Evolutionary conservation across 2,797 vertebrate genomes (phyloP).

Genomic region (Tokudaia muenninki): DNA sequence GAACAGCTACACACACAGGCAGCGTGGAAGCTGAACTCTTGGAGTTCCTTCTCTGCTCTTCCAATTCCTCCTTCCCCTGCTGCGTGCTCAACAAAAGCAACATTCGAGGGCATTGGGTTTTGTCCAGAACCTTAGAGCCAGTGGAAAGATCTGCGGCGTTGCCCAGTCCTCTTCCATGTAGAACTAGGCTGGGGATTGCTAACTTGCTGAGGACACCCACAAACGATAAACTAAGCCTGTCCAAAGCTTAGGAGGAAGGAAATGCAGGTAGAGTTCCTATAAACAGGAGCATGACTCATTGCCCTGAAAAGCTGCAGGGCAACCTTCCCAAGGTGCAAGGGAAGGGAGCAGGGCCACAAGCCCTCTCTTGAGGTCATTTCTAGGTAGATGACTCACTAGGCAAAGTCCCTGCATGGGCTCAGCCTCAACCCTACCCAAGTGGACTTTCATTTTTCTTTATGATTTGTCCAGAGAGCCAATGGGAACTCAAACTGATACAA

Average conservation of each 20-base stretch:
- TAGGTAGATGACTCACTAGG: conserved; percentile 70
- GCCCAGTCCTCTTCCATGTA: not conserved
- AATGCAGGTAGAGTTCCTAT: conserved; percentile 44
- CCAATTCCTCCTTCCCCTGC: not conserved
- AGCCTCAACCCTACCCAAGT: too few relatives aligned
- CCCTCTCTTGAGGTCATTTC: conserved; percentile 67
- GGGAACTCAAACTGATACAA: conserved; percentile 64
- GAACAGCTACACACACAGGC: not conserved
- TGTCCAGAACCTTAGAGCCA: not conserved
- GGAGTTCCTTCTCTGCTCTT: not conserved
- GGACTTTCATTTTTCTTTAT: conserved; percentile 74
- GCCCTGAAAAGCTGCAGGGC: conserved; percentile 38
- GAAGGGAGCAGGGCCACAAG: not conserved
- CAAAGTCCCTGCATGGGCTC: conserved; percentile 62
- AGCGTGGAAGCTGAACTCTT: not conserved
- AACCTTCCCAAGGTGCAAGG: not conserved
- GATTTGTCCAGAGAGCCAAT: conserved; percentile 44
- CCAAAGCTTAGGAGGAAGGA: conserved; percentile 9
- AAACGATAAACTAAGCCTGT: not conserved
- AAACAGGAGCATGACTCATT: conserved; percentile 32
- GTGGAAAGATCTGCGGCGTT: conserved; percentile 23
- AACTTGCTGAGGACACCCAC: not conserved
- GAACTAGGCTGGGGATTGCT: conserved; percentile 2
- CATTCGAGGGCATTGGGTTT: not conserved
- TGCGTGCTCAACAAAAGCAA: not conserved